Evolutionary conservation across 2,113 vertebrate species (phyloP).

Genomic region (Xenopus borealis): DNA sequence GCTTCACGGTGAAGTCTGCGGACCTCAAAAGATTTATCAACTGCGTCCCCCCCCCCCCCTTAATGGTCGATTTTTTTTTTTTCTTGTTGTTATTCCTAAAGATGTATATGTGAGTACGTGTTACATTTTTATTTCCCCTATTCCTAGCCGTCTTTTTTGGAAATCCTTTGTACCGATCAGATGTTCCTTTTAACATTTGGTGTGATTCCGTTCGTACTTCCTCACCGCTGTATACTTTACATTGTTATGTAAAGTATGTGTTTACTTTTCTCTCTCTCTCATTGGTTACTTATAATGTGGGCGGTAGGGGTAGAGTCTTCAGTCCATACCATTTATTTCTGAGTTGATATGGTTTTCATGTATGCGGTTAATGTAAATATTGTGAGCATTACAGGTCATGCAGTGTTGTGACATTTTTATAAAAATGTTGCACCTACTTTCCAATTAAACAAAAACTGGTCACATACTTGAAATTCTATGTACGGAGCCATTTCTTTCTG

Average conservation of each 20-base stretch:
- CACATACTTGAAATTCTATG: conserved; percentile 81
- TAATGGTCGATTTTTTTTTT: conserved; percentile 50
- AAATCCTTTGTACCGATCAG: conserved; percentile 53
- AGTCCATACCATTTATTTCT: conserved; percentile 66
- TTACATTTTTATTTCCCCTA: conserved; percentile 49
- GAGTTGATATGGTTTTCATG: conserved; percentile 76
- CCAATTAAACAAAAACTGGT: conserved; percentile 88
- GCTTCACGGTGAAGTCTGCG: too few relatives aligned
- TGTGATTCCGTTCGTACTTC: conserved; percentile 67
- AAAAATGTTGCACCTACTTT: conserved; percentile 94
- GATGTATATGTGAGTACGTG: conserved; percentile 37
- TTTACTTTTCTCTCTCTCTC: conserved; percentile 69
- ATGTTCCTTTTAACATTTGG: conserved; percentile 59
- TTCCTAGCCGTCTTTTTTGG: conserved; percentile 21
- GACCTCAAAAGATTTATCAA: too few relatives aligned
- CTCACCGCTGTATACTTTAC: conserved; percentile 76
- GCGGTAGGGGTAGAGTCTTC: conserved; percentile 72
- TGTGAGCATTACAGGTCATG: conserved; percentile 92
- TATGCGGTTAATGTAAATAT: conserved; percentile 93
- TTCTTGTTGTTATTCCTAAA: conserved; percentile 52
- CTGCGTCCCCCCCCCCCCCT: too few relatives aligned
- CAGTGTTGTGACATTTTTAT: conserved; percentile 91
- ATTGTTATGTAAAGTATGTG: conserved; percentile 75
- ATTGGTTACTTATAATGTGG: conserved; percentile 68
- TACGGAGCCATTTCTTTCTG: conserved; percentile 71